Evolutionary conservation across 2,113 vertebrate species (phyloP).

Genomic region (Herpetotheres cachinnans): DNA sequence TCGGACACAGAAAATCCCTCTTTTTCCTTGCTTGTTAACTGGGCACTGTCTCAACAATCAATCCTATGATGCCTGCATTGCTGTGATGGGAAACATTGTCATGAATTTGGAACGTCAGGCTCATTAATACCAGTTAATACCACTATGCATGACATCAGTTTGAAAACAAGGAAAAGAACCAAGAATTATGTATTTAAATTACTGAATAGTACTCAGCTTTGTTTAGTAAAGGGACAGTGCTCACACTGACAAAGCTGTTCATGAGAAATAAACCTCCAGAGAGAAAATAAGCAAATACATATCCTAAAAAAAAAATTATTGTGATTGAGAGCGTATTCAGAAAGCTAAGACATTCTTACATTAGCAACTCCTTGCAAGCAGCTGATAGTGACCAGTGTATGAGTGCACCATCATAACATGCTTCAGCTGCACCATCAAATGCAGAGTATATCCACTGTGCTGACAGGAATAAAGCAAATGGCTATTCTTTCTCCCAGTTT

Average conservation of each 20-base stretch:
- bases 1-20: not conserved
- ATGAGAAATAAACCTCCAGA: not conserved
- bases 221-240: not conserved
- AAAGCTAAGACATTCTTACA: not conserved
- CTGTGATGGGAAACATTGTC: not conserved
- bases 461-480: not conserved
- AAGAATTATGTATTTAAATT: not conserved
- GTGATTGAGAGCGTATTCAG: not conserved
- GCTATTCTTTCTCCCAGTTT: not conserved
- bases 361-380: not conserved
- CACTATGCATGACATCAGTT: not conserved
- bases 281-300: not conserved
- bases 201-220: not conserved
- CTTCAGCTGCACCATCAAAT: not conserved
- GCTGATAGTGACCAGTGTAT: not conserved
- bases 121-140: conserved; percentile 26
- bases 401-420: not conserved
- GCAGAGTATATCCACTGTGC: fast-evolving
- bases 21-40: not conserved
- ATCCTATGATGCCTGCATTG: not conserved
- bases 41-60: not conserved
- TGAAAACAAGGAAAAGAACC: not conserved
- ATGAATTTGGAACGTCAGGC: conserved; percentile 23
- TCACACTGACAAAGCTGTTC: not conserved
- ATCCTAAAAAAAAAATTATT: not conserved